These are phyloP conservation scores for Rhynchotus rufescens DNA, from an alignment of 2,797 vertebrate species.

Conservation along the genomic window DNA sequence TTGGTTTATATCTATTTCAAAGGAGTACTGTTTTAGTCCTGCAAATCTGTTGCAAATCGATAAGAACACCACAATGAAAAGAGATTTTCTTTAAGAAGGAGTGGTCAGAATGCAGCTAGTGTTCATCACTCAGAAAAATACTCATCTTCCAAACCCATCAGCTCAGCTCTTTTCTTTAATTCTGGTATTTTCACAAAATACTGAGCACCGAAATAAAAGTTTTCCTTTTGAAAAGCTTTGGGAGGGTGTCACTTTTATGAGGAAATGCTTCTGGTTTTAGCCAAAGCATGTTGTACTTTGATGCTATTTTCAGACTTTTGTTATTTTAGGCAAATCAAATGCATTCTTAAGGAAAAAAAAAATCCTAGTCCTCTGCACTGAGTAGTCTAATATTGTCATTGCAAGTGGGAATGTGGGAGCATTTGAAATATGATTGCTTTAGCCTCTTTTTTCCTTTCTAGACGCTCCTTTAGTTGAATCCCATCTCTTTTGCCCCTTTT, in stretches of 20 bases:
- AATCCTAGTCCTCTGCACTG: background rate
- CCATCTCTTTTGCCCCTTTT: fast-evolving
- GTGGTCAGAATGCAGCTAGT: background rate
- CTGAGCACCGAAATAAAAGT: background rate
- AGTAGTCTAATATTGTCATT: background rate
- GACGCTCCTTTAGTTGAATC: background rate
- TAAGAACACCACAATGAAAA: background rate
- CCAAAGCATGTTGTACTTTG: background rate
- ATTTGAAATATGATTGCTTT: background rate
- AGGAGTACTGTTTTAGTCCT: background rate
- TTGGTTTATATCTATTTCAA: background rate
- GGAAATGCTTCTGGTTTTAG: conserved; percentile 6
- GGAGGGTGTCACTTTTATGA: background rate
- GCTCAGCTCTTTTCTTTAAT: background rate
- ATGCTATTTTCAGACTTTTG: background rate
- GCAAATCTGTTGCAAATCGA: background rate
- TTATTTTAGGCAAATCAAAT: background rate
- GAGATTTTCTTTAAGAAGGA: background rate
- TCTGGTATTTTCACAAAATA: background rate
- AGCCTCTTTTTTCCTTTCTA: background rate
- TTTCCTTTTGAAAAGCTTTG: background rate
- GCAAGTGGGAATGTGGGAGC: background rate
- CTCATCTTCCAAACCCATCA: background rate
- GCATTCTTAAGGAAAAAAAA: background rate
- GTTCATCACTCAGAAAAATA: background rate